phyloP scores from a whole-genome alignment of 2,113 vertebrate genomes.

The Leptosomus discolor region DNA sequence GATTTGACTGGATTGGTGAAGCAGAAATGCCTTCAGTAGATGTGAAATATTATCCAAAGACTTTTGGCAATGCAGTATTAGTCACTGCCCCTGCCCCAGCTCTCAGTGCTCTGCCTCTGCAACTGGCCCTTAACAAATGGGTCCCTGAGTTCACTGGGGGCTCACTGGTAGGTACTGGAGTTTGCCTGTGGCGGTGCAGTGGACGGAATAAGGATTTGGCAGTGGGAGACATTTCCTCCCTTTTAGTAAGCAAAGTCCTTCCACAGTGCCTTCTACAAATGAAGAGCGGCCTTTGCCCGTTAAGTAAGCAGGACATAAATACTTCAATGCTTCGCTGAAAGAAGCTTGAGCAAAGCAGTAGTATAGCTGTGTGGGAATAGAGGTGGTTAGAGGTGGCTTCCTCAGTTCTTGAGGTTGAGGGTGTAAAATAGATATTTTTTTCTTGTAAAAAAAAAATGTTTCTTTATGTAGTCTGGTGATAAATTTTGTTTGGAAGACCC shows the following conservation, averaged over 20 bases:
- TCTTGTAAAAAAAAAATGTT: background rate
- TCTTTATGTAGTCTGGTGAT: accelerated
- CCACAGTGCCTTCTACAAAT: background rate
- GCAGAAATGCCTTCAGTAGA: background rate
- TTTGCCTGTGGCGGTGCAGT: background rate
- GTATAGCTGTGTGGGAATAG: background rate
- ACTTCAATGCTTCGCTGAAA: background rate
- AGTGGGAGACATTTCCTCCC: background rate
- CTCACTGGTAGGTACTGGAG: background rate
- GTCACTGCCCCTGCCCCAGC: background rate
- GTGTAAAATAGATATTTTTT: background rate
- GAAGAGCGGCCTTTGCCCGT: background rate
- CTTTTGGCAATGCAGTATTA: background rate
- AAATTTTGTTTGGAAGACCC: background rate
- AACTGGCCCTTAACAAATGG: background rate
- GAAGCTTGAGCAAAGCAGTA: background rate
- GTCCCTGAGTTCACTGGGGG: background rate
- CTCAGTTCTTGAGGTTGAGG: background rate
- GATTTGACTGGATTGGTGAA: background rate
- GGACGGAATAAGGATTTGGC: background rate
- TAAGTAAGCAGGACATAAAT: background rate
- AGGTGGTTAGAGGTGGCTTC: background rate
- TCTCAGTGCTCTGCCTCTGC: background rate
- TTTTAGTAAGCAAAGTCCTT: background rate
- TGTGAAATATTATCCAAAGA: background rate